Evolutionary conservation across 2,113 vertebrate species (phyloP).

Genomic region (Eudyptes chrysolophus): DNA sequence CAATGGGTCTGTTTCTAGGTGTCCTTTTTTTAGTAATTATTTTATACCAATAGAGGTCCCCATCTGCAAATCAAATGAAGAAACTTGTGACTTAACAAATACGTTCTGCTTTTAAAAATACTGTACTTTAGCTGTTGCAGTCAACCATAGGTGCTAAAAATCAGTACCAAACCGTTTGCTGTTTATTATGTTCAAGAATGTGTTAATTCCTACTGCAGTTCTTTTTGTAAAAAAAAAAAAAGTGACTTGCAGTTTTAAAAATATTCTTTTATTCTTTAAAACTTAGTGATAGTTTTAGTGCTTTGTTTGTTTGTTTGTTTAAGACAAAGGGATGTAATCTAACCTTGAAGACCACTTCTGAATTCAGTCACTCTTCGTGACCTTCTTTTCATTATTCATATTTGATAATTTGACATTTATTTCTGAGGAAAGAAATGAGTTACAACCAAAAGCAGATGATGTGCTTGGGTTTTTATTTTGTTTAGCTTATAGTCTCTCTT

Average conservation of each 20-base stretch:
- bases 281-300: neutral
- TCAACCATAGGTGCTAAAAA: constrained; percentile 9
- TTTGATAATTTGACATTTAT: neutral
- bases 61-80: constrained; percentile 77
- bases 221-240: neutral
- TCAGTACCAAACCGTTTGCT: neutral
- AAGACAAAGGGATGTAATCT: neutral
- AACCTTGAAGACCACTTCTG: neutral
- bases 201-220: neutral
- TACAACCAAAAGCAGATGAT: neutral
- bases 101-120: neutral
- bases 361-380: neutral
- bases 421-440: neutral
- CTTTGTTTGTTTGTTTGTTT: neutral
- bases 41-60: constrained; percentile 81
- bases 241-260: neutral
- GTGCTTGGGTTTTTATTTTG: neutral
- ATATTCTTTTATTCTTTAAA: neutral
- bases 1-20: neutral
- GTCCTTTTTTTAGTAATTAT: constrained; percentile 51
- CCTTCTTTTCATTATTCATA: neutral
- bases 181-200: neutral
- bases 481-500: neutral
- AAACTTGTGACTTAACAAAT: constrained; percentile 33
- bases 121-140: neutral